phyloP scores from a whole-genome alignment of 2,113 vertebrate species.

The Gymnobelideus leadbeateri region DNA sequence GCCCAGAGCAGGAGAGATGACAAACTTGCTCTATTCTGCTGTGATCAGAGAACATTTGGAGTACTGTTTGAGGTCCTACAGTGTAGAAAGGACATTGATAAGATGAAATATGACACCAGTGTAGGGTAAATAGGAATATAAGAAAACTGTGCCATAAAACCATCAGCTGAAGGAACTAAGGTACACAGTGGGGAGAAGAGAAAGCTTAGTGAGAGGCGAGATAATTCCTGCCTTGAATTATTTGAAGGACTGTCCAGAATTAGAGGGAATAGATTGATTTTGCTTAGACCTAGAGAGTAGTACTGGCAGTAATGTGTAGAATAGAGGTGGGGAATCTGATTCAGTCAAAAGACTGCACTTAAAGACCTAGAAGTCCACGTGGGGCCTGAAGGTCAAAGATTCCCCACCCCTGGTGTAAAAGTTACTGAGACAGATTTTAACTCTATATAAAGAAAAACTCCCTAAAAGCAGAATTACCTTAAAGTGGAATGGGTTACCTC shows the following conservation, averaged over 20 bases:
- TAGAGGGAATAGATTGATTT: not conserved
- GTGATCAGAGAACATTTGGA: not conserved
- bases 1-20: not conserved
- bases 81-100: too few species aligned
- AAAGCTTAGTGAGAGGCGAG: too few species aligned
- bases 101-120: too few species aligned
- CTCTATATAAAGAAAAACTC: not conserved
- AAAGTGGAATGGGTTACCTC: not conserved
- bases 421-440: not conserved
- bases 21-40: not conserved
- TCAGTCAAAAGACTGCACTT: too few species aligned
- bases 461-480: not conserved
- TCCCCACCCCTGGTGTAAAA: not conserved
- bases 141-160: not conserved
- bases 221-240: too few species aligned
- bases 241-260: not conserved
- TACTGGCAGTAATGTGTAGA: not conserved
- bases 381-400: too few species aligned
- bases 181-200: too few species aligned
- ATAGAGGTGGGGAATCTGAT: too few species aligned
- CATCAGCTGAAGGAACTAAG: not conserved
- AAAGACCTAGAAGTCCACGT: too few species aligned
- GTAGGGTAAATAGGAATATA: too few species aligned
- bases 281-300: not conserved
- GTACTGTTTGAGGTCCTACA: not conserved